Evolutionary conservation across 2,113 vertebrate genomes (phyloP).

Genomic region (Notarius lentiginosus): DNA sequence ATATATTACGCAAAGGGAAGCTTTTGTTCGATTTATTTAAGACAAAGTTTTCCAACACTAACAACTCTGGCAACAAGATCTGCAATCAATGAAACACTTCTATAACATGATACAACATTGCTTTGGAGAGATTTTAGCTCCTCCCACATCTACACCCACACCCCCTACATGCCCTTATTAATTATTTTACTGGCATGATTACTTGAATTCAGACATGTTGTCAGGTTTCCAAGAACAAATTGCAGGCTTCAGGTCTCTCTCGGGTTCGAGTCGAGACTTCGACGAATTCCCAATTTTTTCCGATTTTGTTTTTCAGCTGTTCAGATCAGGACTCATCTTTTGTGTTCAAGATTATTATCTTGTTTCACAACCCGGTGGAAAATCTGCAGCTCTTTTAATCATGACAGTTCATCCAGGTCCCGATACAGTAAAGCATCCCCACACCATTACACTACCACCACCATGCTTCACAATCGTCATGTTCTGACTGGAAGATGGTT

Average conservation of each 20-base stretch:
- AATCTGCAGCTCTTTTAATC: background rate
- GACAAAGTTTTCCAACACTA: background rate
- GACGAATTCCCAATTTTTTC: background rate
- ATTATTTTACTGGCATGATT: background rate
- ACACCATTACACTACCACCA: background rate
- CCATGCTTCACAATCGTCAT: background rate
- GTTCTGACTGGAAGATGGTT: background rate
- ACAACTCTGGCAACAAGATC: background rate
- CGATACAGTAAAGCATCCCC: background rate
- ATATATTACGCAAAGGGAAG: background rate
- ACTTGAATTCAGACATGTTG: background rate
- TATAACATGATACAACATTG: background rate
- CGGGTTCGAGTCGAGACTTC: background rate
- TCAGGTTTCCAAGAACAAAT: background rate
- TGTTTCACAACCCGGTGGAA: background rate
- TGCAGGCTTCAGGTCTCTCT: background rate
- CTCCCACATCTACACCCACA: too few relatives aligned
- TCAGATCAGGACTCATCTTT: background rate
- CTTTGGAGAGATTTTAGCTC: background rate
- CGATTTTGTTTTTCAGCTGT: background rate
- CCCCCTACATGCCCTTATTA: too few relatives aligned
- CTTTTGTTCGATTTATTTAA: background rate
- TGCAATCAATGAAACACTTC: background rate
- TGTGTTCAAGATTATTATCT: background rate
- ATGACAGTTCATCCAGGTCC: background rate